Evolutionary conservation across 2,113 vertebrate species (phyloP).

Genomic region (Sander vitreus): DNA sequence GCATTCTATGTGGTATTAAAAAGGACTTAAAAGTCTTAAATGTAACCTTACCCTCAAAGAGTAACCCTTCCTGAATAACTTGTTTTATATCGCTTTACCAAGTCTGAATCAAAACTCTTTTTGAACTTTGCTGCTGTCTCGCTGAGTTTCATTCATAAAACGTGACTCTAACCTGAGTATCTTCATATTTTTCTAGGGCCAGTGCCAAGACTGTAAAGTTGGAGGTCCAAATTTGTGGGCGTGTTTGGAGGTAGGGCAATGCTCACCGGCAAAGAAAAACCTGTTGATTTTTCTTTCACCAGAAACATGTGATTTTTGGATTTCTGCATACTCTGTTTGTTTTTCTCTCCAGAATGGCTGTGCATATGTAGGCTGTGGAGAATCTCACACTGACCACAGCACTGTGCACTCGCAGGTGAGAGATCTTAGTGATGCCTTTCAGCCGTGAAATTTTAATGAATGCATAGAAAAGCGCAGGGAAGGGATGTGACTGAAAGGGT

Average conservation of each 20-base stretch:
- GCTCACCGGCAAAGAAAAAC: neutral
- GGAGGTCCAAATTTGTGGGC: constrained; percentile 98
- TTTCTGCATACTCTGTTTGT: constrained; percentile 9
- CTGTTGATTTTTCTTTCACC: neutral
- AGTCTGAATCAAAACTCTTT: neutral
- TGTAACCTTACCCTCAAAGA: neutral
- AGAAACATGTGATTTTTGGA: neutral
- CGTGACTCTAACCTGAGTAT: neutral
- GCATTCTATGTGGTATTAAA: neutral
- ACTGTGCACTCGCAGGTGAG: constrained; percentile 97
- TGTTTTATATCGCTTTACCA: neutral
- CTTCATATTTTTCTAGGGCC: constrained; percentile 85
- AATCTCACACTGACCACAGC: constrained; percentile 97
- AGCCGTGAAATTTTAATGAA: neutral
- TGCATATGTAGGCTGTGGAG: constrained; percentile 96
- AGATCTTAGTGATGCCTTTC: neutral
- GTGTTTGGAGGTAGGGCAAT: constrained; percentile 91
- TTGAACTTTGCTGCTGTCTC: neutral
- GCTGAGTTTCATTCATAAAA: neutral
- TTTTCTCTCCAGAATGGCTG: constrained; percentile 89
- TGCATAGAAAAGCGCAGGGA: neutral
- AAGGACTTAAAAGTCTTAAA: neutral
- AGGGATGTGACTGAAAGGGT: neutral
- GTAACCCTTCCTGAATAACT: neutral
- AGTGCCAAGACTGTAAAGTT: constrained; percentile 96